Evolutionary conservation across 2,113 vertebrate genomes (phyloP), one percentile per base, ranked within the genome.

Genomic region (Hemiprocne comata): DNA sequence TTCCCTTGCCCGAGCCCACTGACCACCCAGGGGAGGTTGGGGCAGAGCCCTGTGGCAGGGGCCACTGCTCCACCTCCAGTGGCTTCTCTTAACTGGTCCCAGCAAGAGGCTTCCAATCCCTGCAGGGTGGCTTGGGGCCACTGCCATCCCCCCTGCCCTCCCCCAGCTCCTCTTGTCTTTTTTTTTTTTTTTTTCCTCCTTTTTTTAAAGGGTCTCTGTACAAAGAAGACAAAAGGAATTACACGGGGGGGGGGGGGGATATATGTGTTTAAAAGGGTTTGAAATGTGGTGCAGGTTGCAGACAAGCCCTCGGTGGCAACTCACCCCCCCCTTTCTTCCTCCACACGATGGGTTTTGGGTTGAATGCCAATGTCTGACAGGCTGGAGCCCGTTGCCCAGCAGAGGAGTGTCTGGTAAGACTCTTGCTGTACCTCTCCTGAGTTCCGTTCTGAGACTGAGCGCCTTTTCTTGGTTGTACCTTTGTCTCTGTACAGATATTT

Each of bases 401-500:
- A 95, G 96, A 97, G 87, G 85, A 96, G 97, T 81, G 54, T 88
- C 97, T 87, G 96, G 86, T 86, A 74, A 90, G 94, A 82, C 94
- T 88, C 90, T 98, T 87, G 0, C 86, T 65, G 62, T 54, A 46
- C 91, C 96, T 97, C 91, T 81, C 97, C 92, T 51, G 65, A 84
- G 70, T 95, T 98, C 97, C 98, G 89, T 98, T 97, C 57, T 85
- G 92, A 97, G 97, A 95, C 98, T 92, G 93, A 98, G 93, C 93
- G 94, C 74, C 97, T 98, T 29, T 29, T 54, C 15, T 93, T 64
- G 92, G 97, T 98, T 98, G 85, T 98, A 98, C 95, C 96, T 95
- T 96, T 98, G 97, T 98, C 97, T 98, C 98, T 99, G 98, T 99
- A 98, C 98, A 98, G 98, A 98, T 98, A 98, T 99, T 99, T 99